Conservation (phyloP, 2,113 vertebrate genomes). For the Verasper variegatus region DNA sequence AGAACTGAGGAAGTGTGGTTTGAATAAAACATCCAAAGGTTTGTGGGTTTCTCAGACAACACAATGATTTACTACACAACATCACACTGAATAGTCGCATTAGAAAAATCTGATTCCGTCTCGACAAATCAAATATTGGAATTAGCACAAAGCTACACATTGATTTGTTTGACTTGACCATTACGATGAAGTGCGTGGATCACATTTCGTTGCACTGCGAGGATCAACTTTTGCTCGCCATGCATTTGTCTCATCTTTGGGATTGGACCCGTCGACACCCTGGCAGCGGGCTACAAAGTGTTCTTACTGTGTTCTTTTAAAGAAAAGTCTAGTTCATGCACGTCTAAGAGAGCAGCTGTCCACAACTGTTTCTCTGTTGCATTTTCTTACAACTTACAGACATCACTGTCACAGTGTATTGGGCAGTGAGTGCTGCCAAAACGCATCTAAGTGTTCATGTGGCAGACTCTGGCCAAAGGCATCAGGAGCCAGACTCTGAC, state of each 20-base stretch:
- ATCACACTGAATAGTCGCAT: no score
- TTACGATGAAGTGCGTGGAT: neutral
- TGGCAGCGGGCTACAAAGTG: neutral
- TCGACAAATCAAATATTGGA: no score
- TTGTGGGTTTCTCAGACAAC: no score
- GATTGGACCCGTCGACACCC: neutral
- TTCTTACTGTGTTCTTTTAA: neutral
- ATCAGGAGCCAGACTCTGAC: neutral
- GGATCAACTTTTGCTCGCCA: neutral
- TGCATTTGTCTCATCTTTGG: neutral
- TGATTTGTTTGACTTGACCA: no score
- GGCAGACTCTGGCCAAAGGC: conserved; percentile 1
- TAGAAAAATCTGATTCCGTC: no score
- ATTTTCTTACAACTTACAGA: neutral
- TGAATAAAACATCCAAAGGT: conserved; percentile 5
- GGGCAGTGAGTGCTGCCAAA: neutral
- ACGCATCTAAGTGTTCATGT: neutral
- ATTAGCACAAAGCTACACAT: no score
- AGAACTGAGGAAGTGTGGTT: neutral
- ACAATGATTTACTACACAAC: no score
- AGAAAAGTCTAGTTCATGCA: neutral
- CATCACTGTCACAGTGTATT: neutral
- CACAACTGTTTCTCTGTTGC: neutral
- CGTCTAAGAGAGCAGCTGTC: neutral
- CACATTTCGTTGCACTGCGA: neutral